Base-by-base conservation (phyloP, 2,888 invertebrate genomes). In the Xestobium rufovillosum region DNA sequence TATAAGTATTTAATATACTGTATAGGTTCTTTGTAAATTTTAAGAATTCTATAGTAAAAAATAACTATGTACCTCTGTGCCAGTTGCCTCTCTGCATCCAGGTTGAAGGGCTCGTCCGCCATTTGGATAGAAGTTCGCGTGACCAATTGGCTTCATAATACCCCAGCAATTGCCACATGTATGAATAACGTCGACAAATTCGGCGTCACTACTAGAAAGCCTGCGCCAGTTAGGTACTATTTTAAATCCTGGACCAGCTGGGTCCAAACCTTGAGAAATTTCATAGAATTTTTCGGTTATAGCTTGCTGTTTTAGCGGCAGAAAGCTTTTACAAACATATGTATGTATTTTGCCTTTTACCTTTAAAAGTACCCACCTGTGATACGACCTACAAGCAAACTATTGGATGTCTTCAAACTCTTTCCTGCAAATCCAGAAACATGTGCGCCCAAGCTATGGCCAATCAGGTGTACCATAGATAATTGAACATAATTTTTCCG, bases 41-140 rank as follows among this genome's bases (percentile, higher is more conserved):
- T n/a, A n/a, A n/a, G n/a, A n/a, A n/a, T n/a, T n/a, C n/a, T n/a
- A n/a, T n/a, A n/a, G n/a, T n/a, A n/a, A n/a, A n/a, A n/a, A n/a
- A n/a, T n/a, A n/a, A n/a, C n/a, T n/a, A n/a, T n/a, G n/a, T n/a
- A n/a, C n/a, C n/a, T n/a, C n/a, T n/a, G n/a, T n/a, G n/a, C n/a
- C n/a, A n/a, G n/a, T n/a, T n/a, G n/a, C n/a, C n/a, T n/a, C n/a
- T n/a, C 67, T 65, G 53, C 83, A 83, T 1, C 83, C 83, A 0
- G 83, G 83, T 52, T 85, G 85, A 0, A 69, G 68, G 1, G 78
- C 68, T 19, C 50, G 60, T 0, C 84, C 85, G 9, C 75, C 73
- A 56, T 85, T 84, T 1, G 84, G 84, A 63, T 80, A 85, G 55
- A 83, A 84, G 60, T 85, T 85, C 0, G 66, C 78, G 53, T 82